Evolutionary conservation across 2,888 invertebrate species (phyloP).

Genomic region (Pristionchus maxplancki): DNA sequence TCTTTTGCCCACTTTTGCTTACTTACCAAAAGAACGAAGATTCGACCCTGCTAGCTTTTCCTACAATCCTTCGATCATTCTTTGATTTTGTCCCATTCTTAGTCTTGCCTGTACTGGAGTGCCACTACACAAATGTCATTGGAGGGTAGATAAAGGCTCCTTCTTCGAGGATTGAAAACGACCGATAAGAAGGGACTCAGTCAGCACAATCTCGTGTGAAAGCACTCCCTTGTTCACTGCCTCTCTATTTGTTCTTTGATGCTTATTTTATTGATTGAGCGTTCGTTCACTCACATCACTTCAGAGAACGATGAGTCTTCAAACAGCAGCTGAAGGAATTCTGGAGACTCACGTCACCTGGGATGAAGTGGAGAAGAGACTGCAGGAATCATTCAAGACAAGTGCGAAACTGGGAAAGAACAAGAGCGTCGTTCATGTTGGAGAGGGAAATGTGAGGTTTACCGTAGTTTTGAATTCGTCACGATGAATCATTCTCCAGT

Average conservation of each 20-base stretch:
- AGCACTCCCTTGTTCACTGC: background rate
- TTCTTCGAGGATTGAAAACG: background rate
- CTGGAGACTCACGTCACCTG: constrained; percentile 35
- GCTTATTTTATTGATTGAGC: background rate
- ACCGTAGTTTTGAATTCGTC: background rate
- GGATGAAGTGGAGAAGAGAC: constrained; percentile 20
- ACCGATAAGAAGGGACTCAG: background rate
- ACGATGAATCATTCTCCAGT: background rate
- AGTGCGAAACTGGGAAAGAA: background rate
- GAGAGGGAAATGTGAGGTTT: constrained; percentile 37
- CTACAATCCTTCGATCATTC: background rate
- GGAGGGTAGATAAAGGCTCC: background rate
- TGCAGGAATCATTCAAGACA: background rate
- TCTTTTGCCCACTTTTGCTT: no score
- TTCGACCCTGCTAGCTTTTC: background rate
- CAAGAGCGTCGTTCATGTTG: constrained; percentile 10
- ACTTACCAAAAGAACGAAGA: background rate
- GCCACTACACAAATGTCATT: background rate
- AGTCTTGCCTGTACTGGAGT: background rate
- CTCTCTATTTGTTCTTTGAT: background rate
- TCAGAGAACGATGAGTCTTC: constrained; percentile 7
- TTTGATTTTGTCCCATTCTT: background rate
- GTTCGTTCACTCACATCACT: background rate
- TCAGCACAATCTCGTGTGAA: background rate
- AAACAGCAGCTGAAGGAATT: background rate